Percentiles rank a stretch among this genome's conserved stretches.
Conservation (phyloP, 2,797 vertebrate genomes). For the Avahi laniger region DNA sequence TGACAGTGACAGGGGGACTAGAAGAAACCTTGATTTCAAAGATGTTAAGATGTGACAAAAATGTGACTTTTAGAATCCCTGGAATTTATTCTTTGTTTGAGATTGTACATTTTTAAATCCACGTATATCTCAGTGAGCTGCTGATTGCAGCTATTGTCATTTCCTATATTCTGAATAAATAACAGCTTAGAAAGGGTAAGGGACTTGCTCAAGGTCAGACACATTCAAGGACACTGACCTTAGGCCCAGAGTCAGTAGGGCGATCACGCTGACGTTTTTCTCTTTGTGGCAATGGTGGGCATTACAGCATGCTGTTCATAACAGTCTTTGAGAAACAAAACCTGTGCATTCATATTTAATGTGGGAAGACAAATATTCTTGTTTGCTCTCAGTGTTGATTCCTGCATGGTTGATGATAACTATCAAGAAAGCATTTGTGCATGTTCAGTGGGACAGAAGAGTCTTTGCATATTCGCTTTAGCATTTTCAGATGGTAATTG, state of each 20-base stretch:
- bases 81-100: not conserved
- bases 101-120: not conserved
- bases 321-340: not conserved
- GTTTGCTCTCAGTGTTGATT: not conserved
- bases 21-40: not conserved
- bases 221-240: not conserved
- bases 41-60: not conserved
- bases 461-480: accelerated
- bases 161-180: not conserved
- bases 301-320: no score
- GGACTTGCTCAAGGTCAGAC: not conserved
- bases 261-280: not conserved
- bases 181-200: not conserved
- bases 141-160: not conserved
- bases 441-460: not conserved
- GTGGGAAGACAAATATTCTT: not conserved
- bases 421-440: not conserved
- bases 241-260: not conserved
- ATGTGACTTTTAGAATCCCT: not conserved
- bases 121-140: not conserved
- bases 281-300: not conserved
- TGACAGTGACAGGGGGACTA: not conserved
- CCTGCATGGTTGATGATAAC: not conserved
- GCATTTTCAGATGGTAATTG: not conserved
- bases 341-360: not conserved